Conservation (phyloP, 2,888 invertebrate species). For the Apamea sordens region DNA sequence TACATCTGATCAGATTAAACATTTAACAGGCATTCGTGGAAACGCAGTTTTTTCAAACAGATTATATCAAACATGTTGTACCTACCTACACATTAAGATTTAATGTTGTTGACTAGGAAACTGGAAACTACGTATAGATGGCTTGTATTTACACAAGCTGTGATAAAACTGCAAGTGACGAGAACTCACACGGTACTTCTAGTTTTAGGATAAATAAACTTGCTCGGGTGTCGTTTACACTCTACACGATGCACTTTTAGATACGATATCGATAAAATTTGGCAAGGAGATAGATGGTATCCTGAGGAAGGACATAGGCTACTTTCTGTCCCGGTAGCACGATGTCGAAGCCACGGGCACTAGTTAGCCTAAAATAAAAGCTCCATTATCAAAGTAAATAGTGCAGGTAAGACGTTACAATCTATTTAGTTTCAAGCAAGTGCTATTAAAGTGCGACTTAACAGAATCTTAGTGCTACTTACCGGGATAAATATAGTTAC, state of each 20-base stretch:
- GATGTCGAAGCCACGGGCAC: neutral
- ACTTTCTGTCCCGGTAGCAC: neutral
- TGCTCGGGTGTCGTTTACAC: neutral
- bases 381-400: constrained; percentile 18
- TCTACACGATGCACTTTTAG: constrained; percentile 8
- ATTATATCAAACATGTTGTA: constrained; percentile 30
- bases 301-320: neutral
- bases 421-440: constrained; percentile 14
- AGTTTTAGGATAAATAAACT: constrained; percentile 23
- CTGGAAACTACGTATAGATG: constrained; percentile 20
- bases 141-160: constrained; percentile 16
- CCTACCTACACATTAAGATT: constrained; percentile 45
- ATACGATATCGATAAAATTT: neutral
- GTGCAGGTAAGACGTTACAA: neutral
- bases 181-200: constrained; percentile 11
- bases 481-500: constrained; percentile 49
- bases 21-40: constrained; percentile 19
- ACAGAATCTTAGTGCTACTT: constrained; percentile 42
- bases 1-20: constrained; percentile 44
- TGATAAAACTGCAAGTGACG: constrained; percentile 38
- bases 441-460: constrained; percentile 34
- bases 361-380: neutral
- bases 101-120: constrained; percentile 14
- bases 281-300: neutral
- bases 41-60: constrained; percentile 34